Percentiles rank a stretch among this genome's conserved stretches.
Conservation (phyloP, 2,888 invertebrate species). For the Drosophila borborema region DNA sequence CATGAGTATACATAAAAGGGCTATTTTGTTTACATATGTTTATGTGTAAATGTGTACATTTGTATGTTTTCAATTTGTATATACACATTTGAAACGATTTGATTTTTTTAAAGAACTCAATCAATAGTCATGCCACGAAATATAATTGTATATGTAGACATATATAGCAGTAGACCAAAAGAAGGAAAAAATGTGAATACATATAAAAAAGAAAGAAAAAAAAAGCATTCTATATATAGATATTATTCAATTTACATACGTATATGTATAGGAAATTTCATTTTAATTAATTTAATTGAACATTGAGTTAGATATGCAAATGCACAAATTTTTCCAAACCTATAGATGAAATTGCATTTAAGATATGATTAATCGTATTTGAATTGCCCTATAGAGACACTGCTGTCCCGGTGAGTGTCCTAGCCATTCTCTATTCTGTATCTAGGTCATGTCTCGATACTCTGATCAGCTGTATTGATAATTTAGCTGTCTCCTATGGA, state of each 20-base stretch:
- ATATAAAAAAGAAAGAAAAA: not conserved
- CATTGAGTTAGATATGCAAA: not conserved
- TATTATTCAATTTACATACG: not conserved
- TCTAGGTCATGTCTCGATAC: not conserved
- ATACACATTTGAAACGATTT: slow-evolving; percentile 3
- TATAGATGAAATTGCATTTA: not conserved
- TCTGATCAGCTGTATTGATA: not conserved
- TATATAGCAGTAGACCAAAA: slow-evolving; percentile 7
- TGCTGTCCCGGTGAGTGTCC: not conserved
- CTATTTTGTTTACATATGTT: slow-evolving; percentile 21
- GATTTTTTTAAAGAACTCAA: slow-evolving; percentile 1
- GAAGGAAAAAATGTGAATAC: slow-evolving; percentile 3
- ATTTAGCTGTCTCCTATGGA: not conserved
- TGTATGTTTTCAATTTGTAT: slow-evolving; percentile 1
- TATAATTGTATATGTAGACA: slow-evolving; percentile 2
- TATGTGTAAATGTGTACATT: slow-evolving; percentile 10
- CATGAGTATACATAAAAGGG: slow-evolving; percentile 5
- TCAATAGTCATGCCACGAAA: slow-evolving; percentile 4
- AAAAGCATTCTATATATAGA: slow-evolving; percentile 9
- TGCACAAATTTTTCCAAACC: not conserved
- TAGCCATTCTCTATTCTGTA: not conserved
- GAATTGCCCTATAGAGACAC: not conserved
- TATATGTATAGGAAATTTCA: not conserved
- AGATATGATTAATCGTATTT: not conserved
- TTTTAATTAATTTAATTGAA: slow-evolving; percentile 3